These are phyloP conservation scores for Chanos chanos DNA, from an alignment of 2,797 vertebrate genomes.

Conservation along the genomic window DNA sequence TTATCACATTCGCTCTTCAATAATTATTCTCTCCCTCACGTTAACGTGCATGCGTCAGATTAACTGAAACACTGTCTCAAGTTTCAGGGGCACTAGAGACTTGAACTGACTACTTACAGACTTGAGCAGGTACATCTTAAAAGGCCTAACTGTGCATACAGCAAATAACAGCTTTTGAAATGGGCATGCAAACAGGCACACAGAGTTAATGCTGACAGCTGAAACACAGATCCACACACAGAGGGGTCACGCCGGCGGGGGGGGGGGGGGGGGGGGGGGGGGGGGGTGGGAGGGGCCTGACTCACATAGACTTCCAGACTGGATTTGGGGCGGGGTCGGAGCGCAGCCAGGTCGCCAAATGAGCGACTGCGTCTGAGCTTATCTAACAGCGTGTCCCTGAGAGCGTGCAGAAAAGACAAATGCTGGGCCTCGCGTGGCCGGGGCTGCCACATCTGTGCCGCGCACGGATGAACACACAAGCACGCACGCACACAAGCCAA, in stretches of 20 bases:
- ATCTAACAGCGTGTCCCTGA: conserved; percentile 92
- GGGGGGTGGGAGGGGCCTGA: conserved; percentile 69
- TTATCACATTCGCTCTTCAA: too few relatives aligned
- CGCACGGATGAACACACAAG: not conserved
- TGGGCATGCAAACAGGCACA: conserved; percentile 29
- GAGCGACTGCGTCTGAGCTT: conserved; percentile 92
- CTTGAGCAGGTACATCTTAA: too few relatives aligned
- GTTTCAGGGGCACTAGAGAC: too few relatives aligned
- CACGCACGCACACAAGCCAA: not conserved
- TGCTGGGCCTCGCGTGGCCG: conserved; percentile 81
- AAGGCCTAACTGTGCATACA: not conserved
- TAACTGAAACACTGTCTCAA: too few relatives aligned
- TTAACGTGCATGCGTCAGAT: too few relatives aligned
- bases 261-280: too few relatives aligned
- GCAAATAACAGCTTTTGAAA: too few relatives aligned
- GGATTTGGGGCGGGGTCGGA: conserved; percentile 87
- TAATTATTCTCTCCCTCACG: too few relatives aligned
- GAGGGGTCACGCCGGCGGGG: too few relatives aligned
- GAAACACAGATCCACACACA: conserved; percentile 11
- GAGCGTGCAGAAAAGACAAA: conserved; percentile 87
- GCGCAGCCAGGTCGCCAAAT: conserved; percentile 92
- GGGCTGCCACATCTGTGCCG: conserved; percentile 84
- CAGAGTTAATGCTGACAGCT: too few relatives aligned
- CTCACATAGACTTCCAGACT: conserved; percentile 96
- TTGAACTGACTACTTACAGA: too few relatives aligned